Evolutionary conservation across 1,140 invertebrate genomes (phyloP), one percentile per base, ranked within the genome.

Genomic region (Caerostris extrusa): DNA sequence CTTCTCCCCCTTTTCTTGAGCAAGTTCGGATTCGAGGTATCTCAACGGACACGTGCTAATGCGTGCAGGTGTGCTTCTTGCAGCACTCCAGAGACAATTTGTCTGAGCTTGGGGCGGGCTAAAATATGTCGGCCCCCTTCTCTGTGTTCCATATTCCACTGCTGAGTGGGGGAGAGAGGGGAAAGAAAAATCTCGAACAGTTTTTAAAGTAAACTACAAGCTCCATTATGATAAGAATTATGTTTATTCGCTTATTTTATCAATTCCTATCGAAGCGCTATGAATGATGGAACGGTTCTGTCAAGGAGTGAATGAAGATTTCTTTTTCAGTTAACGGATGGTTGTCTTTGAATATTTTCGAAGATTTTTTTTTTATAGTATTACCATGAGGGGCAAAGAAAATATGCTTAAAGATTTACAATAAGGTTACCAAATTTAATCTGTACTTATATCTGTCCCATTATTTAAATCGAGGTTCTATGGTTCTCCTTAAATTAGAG

Each of bases 1-100:
- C 50, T 53, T 50, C 7, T 57, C 67, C 58, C 5, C 50, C 69
- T 50, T 67, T 77, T 77, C 14, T 34, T 2, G n/a, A 19, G 60
- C 19, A 83, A 85, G 77, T 77, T 77, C 8, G 50, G 71, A 77
- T 77, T 34, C 53, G 50, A 34, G 77, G 71, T 92, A 83, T 57
- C 77, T 83, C 55, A 10, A 14, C 71, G 50, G 90, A 83, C 90
- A 85, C 90, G 77, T 92, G 90, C 90, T 67, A 92, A 92, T 92
- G 90, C 53, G 58, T 85, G 90, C 90, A 92, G 90, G 90, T 92
- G 90, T 83, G 81, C 50, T 56, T 90, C 56, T 90, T 90, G 50
- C 50, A 69, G 50, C 34, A 50, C 71, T 90, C 87, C 12, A 71
- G n/a, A 90, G 89, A 81, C 69, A 90, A 90, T 90, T 90, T 81